phyloP scores from a whole-genome alignment of 2,888 invertebrate genomes.

The Rugalucina vietnamica region DNA sequence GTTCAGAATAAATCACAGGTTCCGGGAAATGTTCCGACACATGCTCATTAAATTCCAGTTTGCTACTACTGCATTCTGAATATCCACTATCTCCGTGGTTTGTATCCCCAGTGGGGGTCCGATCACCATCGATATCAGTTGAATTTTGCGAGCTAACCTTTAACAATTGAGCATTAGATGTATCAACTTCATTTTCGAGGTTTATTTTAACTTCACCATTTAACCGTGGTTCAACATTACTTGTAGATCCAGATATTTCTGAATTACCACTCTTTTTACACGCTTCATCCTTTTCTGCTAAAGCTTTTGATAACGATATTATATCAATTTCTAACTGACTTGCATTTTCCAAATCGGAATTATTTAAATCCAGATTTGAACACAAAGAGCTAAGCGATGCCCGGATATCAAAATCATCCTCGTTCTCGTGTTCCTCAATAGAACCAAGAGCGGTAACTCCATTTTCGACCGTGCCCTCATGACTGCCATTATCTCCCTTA shows the following conservation, averaged over 20 bases:
- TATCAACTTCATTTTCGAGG: neutral
- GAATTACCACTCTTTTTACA: neutral
- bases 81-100: slow-evolving; percentile 39
- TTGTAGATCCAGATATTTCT: neutral
- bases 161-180: neutral
- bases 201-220: neutral
- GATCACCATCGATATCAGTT: neutral
- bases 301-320: neutral
- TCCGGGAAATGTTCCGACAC: slow-evolving; percentile 40
- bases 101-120: neutral
- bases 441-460: neutral
- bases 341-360: neutral
- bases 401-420: neutral
- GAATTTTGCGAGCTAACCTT: neutral
- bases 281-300: neutral
- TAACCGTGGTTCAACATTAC: neutral
- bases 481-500: neutral
- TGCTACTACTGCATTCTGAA: slow-evolving; percentile 30
- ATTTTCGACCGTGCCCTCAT: neutral
- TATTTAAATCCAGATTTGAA: neutral
- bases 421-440: neutral
- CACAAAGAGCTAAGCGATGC: neutral
- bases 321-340: slow-evolving; percentile 1
- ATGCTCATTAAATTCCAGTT: slow-evolving; percentile 44
- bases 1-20: slow-evolving; percentile 58